A percentile compares a stretch with the other conserved stretches of the same genome.
These are phyloP conservation scores for Centrocercus urophasianus DNA, from an alignment of 2,113 vertebrate genomes.

Conservation along the genomic window DNA sequence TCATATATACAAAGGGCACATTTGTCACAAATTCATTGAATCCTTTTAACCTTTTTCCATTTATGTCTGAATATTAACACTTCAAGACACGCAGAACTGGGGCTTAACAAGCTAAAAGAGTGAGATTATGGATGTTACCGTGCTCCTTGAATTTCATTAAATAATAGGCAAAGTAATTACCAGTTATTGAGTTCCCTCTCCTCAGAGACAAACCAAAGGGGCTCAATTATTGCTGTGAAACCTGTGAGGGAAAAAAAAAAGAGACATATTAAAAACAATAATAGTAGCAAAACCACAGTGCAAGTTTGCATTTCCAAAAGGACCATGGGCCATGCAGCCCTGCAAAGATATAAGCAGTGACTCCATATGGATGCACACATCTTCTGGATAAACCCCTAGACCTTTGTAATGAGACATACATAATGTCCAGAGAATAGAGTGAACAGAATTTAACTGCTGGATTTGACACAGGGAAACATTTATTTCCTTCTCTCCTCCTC, in stretches of 20 bases:
- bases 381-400: neutral
- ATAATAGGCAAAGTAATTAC: conserved; percentile 31
- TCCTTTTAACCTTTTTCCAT: conserved; percentile 71
- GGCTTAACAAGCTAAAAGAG: conserved; percentile 42
- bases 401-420: neutral
- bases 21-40: conserved; percentile 52
- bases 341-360: neutral
- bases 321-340: neutral
- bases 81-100: conserved; percentile 8
- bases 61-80: conserved; percentile 55
- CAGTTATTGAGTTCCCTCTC: conserved; percentile 3
- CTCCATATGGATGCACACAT: neutral
- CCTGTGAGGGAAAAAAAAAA: neutral
- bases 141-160: conserved; percentile 46
- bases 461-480: neutral
- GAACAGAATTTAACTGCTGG: neutral
- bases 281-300: neutral
- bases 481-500: neutral
- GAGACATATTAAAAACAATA: neutral
- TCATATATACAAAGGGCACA: conserved; percentile 55
- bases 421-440: neutral
- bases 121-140: conserved; percentile 29
- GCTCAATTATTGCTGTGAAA: conserved; percentile 5
- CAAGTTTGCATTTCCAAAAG: neutral
- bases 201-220: conserved; percentile 16